Evolutionary conservation across 2,888 invertebrate species (phyloP), one percentile per base, ranked within the genome.

Genomic region (Leptopilina drosophilae): DNA sequence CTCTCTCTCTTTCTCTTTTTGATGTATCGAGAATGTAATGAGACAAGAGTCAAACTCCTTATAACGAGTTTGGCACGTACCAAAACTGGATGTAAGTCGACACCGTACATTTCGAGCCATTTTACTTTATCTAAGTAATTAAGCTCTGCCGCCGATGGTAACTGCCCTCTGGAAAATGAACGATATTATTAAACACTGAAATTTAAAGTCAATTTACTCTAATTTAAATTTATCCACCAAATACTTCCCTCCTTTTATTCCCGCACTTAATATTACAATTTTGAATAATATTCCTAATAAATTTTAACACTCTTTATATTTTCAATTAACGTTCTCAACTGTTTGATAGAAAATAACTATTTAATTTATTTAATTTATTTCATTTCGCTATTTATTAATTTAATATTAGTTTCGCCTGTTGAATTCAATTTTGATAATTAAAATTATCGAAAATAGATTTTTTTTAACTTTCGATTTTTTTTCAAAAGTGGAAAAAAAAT

Each of bases 101-200:
- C 98, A 76, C 99, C 99, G 91, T 98, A 99, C 97, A 98, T 98
- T 92, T 99, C 98, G 89, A 98, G 94, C 98, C 98, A 98, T 94
- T 98, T 98, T 87, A 98, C 97, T 94, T 98, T 98, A 93, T 99
- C 98, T 92, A 99, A 94, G 93, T 97, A 99, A 93, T 96, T 97
- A 88, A 98, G 94, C 93, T 99, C 98, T 56, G 98, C 98, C 86
- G 97, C 95, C 78, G 98, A 96, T 81, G 98, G 98, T 87, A 97
- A 95, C 92, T 96, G 96, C 84, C 97, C 97, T 85, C 97, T 97
- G 93, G 77, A 92, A 90, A 87, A 81, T 80, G 76, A 81, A 26
- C 33, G 33, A 76, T 65, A 64, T 79, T 62, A 77, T 80, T 73
- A 42, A 76, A 80, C 77, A 77, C 11, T 77, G 64, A 53, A 64